Percentiles rank a stretch among this genome's conserved stretches.
These are phyloP conservation scores for Xyrichtys novacula DNA, from an alignment of 2,797 vertebrate species.

Conservation along the genomic window DNA sequence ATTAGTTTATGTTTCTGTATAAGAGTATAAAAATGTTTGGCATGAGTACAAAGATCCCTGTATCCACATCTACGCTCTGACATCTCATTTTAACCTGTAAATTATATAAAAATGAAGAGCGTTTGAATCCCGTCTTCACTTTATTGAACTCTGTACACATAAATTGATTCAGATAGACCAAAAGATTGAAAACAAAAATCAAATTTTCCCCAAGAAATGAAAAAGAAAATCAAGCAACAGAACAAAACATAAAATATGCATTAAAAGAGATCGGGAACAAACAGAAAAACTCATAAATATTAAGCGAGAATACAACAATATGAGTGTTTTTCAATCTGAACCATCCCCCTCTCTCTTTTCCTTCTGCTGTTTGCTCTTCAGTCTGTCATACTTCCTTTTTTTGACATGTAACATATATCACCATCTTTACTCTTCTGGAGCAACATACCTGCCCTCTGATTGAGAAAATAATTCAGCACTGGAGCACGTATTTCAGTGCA, in stretches of 20 bases:
- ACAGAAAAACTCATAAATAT: slow-evolving; percentile 50
- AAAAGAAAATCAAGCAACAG: slow-evolving; percentile 8
- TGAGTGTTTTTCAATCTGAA: slow-evolving; percentile 21
- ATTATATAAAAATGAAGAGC: not conserved
- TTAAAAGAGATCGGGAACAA: slow-evolving; percentile 33
- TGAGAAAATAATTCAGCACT: slow-evolving; percentile 19
- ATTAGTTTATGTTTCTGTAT: slow-evolving; percentile 1
- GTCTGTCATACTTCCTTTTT: not conserved
- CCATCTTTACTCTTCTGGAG: slow-evolving; percentile 35
- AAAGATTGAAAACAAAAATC: slow-evolving; percentile 27
- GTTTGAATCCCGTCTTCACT: slow-evolving; percentile 17
- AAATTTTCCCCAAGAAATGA: not conserved
- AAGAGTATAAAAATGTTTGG: not conserved
- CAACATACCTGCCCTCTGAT: slow-evolving; percentile 1
- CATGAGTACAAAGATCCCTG: not conserved
- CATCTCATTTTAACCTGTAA: not conserved
- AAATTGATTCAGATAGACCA: slow-evolving; percentile 16
- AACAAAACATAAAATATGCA: slow-evolving; percentile 46
- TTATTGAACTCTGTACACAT: slow-evolving; percentile 11
- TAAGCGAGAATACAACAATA: slow-evolving; percentile 13
- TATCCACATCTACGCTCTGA: not conserved
- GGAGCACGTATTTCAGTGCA: slow-evolving; percentile 15
- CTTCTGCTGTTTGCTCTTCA: slow-evolving; percentile 4
- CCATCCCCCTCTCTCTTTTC: not conserved
- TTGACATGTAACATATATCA: slow-evolving; percentile 23